These are phyloP conservation scores for Apostichopus leukothele DNA, from an alignment of 53 echinoderm and acorn worm genomes.

Conservation along the genomic window DNA sequence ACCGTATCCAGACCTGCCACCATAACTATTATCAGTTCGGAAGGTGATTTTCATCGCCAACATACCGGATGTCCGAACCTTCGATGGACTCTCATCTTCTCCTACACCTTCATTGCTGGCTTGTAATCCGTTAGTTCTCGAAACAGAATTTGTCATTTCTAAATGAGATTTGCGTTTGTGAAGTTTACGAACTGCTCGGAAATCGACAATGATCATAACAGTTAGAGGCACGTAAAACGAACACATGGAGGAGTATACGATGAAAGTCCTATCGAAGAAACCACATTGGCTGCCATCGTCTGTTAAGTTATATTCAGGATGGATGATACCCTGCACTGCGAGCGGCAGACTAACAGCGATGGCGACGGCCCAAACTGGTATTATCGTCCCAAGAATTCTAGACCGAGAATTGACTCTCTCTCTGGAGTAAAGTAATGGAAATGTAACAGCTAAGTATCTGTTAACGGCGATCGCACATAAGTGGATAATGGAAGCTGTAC, in stretches of 20 bases:
- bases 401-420: slow-evolving; percentile 90
- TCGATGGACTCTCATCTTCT: slow-evolving; percentile 22
- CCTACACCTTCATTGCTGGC: slow-evolving; percentile 48
- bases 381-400: slow-evolving; percentile 90
- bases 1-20: slow-evolving; percentile 66
- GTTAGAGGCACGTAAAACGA: slow-evolving; percentile 96
- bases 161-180: slow-evolving; percentile 73
- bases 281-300: slow-evolving; percentile 87
- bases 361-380: slow-evolving; percentile 95
- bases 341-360: slow-evolving; percentile 81
- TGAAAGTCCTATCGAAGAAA: slow-evolving; percentile 90
- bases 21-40: slow-evolving; percentile 52
- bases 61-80: slow-evolving; percentile 12
- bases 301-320: slow-evolving; percentile 78
- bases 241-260: slow-evolving; percentile 98
- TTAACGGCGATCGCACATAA: slow-evolving; percentile 99
- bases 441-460: slow-evolving; percentile 96
- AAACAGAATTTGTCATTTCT: slow-evolving; percentile 17
- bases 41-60: slow-evolving; percentile 80
- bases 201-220: slow-evolving; percentile 95
- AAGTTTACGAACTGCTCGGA: slow-evolving; percentile 88
- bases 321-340: slow-evolving; percentile 77
- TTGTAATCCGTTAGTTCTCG: slow-evolving; percentile 40
- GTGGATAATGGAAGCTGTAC: slow-evolving; percentile 97
- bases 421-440: slow-evolving; percentile 91